phyloP scores from a whole-genome alignment of 2,113 vertebrate species.

The Periophthalmodon schlosseri region DNA sequence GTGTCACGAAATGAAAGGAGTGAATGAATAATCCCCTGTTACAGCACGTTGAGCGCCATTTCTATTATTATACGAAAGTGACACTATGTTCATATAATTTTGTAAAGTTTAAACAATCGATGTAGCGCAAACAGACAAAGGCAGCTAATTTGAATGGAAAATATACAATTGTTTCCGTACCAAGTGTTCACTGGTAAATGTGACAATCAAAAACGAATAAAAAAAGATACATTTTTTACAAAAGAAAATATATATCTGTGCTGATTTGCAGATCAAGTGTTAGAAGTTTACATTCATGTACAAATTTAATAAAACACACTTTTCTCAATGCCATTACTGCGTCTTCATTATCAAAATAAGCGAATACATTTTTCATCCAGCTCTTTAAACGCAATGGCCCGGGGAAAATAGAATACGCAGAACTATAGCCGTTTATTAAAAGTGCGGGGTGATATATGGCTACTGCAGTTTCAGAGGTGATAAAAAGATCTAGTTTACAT shows the following conservation, averaged over 20 bases:
- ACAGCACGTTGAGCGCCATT: too few species aligned
- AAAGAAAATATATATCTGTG: not conserved
- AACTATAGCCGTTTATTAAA: constrained; percentile 1
- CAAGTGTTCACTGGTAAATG: not conserved
- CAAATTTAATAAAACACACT: not conserved
- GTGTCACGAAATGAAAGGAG: too few species aligned
- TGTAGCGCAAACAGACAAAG: not conserved
- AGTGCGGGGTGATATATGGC: not conserved
- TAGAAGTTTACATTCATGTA: constrained; percentile 1
- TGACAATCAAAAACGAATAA: not conserved
- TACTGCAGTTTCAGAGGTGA: not conserved
- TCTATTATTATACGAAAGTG: not conserved
- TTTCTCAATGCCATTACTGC: constrained; percentile 4
- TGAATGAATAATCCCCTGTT: too few species aligned
- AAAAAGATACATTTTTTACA: not conserved
- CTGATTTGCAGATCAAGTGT: constrained; percentile 1
- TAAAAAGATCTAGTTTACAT: not conserved
- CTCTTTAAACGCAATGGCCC: not conserved
- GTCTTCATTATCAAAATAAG: constrained; percentile 6
- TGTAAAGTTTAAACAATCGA: too few species aligned
- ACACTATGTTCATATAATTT: not conserved
- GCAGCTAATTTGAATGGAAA: not conserved
- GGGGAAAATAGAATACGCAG: not conserved
- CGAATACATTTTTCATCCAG: not conserved
- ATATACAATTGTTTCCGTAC: not conserved